These are phyloP conservation scores for Dascyllus trimaculatus DNA, from an alignment of 2,113 vertebrate species.

Conservation along the genomic window DNA sequence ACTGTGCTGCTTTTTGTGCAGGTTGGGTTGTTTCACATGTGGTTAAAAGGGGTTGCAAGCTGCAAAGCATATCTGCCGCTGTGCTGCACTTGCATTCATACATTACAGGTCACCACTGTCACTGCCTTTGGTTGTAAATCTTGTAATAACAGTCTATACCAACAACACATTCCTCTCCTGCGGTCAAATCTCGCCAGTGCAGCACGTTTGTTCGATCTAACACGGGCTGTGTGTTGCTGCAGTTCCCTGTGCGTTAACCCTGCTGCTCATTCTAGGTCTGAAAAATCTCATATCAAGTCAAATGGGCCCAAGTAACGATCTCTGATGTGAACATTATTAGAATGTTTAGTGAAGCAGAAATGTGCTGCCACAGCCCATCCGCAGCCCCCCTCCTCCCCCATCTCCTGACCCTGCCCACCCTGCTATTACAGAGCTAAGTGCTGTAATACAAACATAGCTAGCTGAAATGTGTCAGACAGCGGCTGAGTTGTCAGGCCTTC, in stretches of 20 bases:
- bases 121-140: neutral
- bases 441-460: slow-evolving; percentile 81
- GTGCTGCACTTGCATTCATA: neutral
- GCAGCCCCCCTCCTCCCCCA: slow-evolving; percentile 17
- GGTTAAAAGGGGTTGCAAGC: neutral
- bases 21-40: neutral
- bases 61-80: neutral
- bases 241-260: slow-evolving; percentile 3
- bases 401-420: slow-evolving; percentile 73
- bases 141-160: neutral
- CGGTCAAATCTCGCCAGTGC: neutral
- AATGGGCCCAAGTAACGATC: slow-evolving; percentile 71
- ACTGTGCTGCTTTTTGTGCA: neutral
- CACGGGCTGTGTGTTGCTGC: neutral
- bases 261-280: slow-evolving; percentile 45
- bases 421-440: slow-evolving; percentile 82
- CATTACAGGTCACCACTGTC: neutral
- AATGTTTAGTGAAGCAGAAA: slow-evolving; percentile 82
- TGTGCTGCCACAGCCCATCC: slow-evolving; percentile 69
- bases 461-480: slow-evolving; percentile 83
- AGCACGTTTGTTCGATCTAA: neutral
- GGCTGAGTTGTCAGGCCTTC: slow-evolving; percentile 81
- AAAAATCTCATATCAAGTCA: slow-evolving; percentile 71
- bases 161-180: neutral
- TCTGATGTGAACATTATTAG: slow-evolving; percentile 82